Evolutionary conservation across 2,797 vertebrate species (phyloP), one percentile per base, ranked within the genome.

Genomic region (Podarcis siculus): DNA sequence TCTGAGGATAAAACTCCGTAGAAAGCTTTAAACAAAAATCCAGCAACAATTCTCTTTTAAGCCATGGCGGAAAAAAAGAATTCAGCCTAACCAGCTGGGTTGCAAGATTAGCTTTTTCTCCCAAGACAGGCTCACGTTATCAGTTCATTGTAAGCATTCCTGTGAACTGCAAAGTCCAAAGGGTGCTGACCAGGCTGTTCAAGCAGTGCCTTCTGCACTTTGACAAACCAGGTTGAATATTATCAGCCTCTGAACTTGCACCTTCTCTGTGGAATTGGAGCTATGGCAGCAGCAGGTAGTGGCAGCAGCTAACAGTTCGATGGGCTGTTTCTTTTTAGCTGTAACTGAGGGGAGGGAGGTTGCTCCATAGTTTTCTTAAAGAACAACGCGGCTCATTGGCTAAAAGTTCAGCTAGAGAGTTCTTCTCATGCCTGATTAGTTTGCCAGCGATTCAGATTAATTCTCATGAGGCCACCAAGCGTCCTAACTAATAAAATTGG

Each of bases 251-350:
- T 87, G 49, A 27, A 84, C n/a, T 89, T 87, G 32, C 19, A 72
- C 3, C 1, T 93, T 92, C 67, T 75, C 42, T 42, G 55, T 64
- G 64, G 77, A 91, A 92, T 15, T 21, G 35, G 83, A 39, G 39
- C 5, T 39, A n/a, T 72, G 15, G 25, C 25, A 30, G 45, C 23
- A 30, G 45, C 2, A 55, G 32, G 35, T 73, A 64, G 21, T 64
- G 61, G 4, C 0, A 8, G n/a, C 4, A 72, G 1, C 23, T 30
- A 42, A 3, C 77, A n/a, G 76, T 0, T 0, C 0, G 23, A 1
- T 0, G 0, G 55, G 32, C 81, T 75, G 13, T n/a, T 82, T 80
- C 15, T 89, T 10, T 32, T 4, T 77, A 78, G 73, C 76, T 83
- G 67, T 45, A 45, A 25, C 64, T 69, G 32, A 5, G 45, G 49